phyloP scores from a whole-genome alignment of 2,797 vertebrate genomes.

The Syngnathus rostellatus region DNA sequence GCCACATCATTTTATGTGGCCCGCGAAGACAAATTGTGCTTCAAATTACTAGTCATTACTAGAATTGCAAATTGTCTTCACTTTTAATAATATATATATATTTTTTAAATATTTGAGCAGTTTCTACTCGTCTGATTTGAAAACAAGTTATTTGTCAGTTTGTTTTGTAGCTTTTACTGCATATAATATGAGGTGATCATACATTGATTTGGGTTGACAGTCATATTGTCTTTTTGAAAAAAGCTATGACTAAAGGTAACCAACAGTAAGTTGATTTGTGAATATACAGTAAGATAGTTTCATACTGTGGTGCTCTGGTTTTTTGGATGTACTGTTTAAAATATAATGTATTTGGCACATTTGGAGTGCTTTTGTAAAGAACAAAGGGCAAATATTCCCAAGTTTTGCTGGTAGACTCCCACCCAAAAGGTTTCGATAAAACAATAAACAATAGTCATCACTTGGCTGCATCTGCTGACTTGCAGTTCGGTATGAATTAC shows the following conservation, averaged over 20 bases:
- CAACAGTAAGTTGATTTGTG: neutral
- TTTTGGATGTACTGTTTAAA: neutral
- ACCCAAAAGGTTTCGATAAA: neutral
- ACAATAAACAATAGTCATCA: slow-evolving; percentile 12
- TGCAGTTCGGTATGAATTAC: slow-evolving; percentile 3
- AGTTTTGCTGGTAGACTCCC: neutral
- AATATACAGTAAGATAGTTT: neutral
- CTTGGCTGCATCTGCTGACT: slow-evolving; percentile 5
- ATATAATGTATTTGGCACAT: neutral
- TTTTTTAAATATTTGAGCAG: no score
- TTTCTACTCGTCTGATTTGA: no score
- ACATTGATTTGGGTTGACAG: no score
- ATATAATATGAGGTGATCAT: no score
- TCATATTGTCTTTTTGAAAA: no score
- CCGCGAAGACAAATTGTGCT: no score
- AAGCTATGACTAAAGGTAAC: neutral
- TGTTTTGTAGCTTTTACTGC: no score
- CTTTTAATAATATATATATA: no score
- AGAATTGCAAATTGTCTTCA: no score
- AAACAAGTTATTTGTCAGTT: no score
- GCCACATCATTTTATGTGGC: no score
- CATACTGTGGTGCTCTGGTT: neutral
- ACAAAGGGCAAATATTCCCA: neutral
- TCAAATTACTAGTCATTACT: no score
- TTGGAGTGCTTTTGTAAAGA: neutral